Percentiles rank a stretch among this genome's conserved stretches.
These are phyloP conservation scores for Drosophila nr. perissopoda DNA, from an alignment of 2,888 invertebrate genomes.

Conservation along the genomic window DNA sequence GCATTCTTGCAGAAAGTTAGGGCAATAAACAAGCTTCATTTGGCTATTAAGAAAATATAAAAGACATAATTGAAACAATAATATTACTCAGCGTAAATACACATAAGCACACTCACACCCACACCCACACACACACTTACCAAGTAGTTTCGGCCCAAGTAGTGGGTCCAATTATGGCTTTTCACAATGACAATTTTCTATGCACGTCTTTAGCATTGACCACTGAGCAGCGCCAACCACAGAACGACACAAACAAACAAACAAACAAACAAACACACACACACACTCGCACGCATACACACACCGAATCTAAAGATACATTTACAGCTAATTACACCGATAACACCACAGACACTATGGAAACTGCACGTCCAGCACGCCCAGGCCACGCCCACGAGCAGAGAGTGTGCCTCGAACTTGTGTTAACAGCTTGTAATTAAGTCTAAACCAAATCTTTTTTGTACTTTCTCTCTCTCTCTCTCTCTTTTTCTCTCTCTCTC, in stretches of 20 bases:
- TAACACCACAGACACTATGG: constrained; percentile 32
- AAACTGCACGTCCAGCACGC: constrained; percentile 64
- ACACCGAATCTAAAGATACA: constrained; percentile 16
- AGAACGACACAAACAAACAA: constrained; percentile 22
- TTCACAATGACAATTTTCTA: constrained; percentile 51
- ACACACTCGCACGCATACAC: constrained; percentile 18
- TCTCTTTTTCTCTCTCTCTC: constrained; percentile 35
- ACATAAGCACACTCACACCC: neutral
- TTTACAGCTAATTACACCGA: constrained; percentile 28
- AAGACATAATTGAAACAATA: neutral
- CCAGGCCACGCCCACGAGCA: constrained; percentile 40
- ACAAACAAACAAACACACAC: constrained; percentile 21
- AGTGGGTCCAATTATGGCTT: constrained; percentile 59
- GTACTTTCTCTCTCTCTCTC: constrained; percentile 36
- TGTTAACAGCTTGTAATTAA: constrained; percentile 52
- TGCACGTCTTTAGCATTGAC: constrained; percentile 60
- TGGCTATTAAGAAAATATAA: neutral
- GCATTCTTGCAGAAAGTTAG: neutral
- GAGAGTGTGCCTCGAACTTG: constrained; percentile 52
- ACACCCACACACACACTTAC: constrained; percentile 1
- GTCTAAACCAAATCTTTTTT: constrained; percentile 51
- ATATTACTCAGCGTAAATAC: constrained; percentile 6
- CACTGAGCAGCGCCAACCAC: constrained; percentile 40
- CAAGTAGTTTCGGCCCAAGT: constrained; percentile 51
- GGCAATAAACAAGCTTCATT: neutral